A percentile compares a stretch with the other conserved stretches of the same genome.
Evolutionary conservation across 2,113 vertebrate genomes (phyloP).

Genomic region (Philantomba maxwellii): DNA sequence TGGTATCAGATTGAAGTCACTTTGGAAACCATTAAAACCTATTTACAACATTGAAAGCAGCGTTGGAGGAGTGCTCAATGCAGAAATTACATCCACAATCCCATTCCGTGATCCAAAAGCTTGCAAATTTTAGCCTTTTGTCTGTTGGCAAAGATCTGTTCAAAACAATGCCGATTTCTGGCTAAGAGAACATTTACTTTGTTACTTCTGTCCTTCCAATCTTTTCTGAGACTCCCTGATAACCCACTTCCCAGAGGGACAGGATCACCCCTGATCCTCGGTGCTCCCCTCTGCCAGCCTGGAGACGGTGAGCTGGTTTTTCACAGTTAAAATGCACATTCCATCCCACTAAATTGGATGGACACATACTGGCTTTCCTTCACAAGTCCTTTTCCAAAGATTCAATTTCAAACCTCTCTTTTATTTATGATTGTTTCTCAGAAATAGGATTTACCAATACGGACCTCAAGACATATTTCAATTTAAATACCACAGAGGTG

Average conservation of each 20-base stretch:
- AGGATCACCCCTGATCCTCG: background rate
- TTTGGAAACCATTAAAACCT: too few relatives aligned
- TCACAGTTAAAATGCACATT: background rate
- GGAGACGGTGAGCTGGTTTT: background rate
- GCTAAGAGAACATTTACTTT: background rate
- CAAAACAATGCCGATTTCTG: background rate
- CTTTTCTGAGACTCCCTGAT: background rate
- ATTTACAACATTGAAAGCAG: too few relatives aligned
- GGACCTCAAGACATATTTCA: conserved; percentile 29
- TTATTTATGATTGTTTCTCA: conserved; percentile 54
- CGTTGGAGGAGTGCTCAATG: background rate
- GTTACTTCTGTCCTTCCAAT: background rate
- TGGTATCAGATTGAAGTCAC: too few relatives aligned
- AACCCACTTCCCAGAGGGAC: background rate
- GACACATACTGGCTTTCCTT: background rate
- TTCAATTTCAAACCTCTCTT: conserved; percentile 44
- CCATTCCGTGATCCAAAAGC: background rate
- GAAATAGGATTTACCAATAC: conserved; percentile 41
- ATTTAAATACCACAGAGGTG: background rate
- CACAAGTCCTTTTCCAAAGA: conserved; percentile 29
- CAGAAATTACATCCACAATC: background rate
- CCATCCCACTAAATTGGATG: background rate
- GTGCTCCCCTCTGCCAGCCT: too few relatives aligned
- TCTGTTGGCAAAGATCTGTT: background rate
- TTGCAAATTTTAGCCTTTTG: background rate